phyloP scores from a whole-genome alignment of 1,140 invertebrate species.

The Lysiphlebus fabarum region DNA sequence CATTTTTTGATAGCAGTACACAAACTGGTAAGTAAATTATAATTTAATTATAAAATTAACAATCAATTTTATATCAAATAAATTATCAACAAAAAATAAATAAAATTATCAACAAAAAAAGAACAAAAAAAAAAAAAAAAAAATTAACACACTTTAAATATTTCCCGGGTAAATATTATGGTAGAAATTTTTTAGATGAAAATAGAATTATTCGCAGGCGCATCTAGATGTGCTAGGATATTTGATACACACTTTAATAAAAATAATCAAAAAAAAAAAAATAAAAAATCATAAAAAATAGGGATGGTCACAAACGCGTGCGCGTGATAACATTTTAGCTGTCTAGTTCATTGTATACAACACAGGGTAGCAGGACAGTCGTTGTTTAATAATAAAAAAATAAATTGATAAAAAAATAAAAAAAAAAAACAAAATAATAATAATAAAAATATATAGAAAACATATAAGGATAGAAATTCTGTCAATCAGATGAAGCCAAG shows the following conservation, averaged over 20 bases:
- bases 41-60: background rate
- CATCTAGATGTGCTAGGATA: slow-evolving; percentile 44
- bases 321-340: slow-evolving; percentile 35
- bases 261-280: slow-evolving; percentile 26
- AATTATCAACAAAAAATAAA: slow-evolving; percentile 15
- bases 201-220: slow-evolving; percentile 41
- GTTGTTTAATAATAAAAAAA: slow-evolving; percentile 9
- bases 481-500: no score
- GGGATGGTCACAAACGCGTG: slow-evolving; percentile 21
- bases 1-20: slow-evolving; percentile 88
- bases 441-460: no score
- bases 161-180: slow-evolving; percentile 24
- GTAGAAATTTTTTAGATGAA: background rate
- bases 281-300: slow-evolving; percentile 49
- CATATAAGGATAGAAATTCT: no score
- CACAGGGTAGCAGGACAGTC: slow-evolving; percentile 33
- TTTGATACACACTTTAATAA: slow-evolving; percentile 32
- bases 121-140: no score
- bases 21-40: slow-evolving; percentile 76
- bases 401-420: slow-evolving; percentile 9
- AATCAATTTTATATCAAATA: background rate
- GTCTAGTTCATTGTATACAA: slow-evolving; percentile 24
- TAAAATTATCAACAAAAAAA: no score
- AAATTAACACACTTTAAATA: no score
- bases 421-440: slow-evolving; percentile 7